Percentiles rank a stretch among this genome's conserved stretches.
Conservation (phyloP, 2,797 vertebrate species). For the Strix occidentalis region DNA sequence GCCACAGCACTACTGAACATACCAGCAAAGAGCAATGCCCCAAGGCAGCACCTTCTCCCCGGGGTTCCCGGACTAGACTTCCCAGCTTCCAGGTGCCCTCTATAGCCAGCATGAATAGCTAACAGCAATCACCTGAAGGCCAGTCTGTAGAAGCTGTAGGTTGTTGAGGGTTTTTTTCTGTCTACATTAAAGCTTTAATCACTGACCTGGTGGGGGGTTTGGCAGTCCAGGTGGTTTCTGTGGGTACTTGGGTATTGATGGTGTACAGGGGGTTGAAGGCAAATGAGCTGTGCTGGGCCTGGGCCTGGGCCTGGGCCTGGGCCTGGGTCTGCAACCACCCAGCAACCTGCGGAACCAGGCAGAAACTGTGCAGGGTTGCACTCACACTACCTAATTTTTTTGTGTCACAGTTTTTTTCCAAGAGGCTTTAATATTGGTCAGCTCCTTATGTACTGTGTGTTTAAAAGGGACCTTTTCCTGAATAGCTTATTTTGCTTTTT, state of each 20-base stretch:
- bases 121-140: background rate
- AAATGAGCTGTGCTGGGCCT: background rate
- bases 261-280: background rate
- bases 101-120: background rate
- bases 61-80: background rate
- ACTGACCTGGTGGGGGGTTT: background rate
- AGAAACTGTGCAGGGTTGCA: background rate
- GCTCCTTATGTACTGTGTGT: background rate
- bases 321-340: background rate
- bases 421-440: background rate
- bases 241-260: background rate
- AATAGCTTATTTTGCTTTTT: background rate
- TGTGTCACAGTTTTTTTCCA: background rate
- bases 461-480: background rate
- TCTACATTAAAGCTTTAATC: background rate
- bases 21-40: background rate
- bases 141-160: background rate
- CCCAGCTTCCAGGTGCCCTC: background rate
- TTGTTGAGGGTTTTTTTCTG: background rate
- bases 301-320: background rate
- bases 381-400: background rate
- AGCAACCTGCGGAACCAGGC: background rate
- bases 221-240: background rate
- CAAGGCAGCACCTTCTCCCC: background rate
- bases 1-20: background rate